phyloP scores from a whole-genome alignment of 2,888 invertebrate genomes.

The Congeria kusceri region DNA sequence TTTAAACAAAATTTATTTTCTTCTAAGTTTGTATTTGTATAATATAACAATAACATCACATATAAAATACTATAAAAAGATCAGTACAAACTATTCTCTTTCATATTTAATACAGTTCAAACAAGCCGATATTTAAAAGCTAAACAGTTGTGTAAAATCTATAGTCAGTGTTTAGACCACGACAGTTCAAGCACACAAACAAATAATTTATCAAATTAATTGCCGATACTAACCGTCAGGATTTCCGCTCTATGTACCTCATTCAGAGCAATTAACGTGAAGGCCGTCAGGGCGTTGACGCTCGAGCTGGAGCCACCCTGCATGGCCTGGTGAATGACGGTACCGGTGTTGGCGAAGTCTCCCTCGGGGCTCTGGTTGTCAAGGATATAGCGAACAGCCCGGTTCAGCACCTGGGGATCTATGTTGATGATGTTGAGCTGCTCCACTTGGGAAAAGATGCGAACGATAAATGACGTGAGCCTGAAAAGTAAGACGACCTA shows the following conservation, averaged over 20 bases:
- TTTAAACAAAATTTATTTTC: too few species aligned
- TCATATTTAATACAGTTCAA: too few species aligned
- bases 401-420: conserved; percentile 88
- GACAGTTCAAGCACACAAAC: too few species aligned
- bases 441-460: conserved; percentile 91
- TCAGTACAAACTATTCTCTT: too few species aligned
- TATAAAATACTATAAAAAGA: too few species aligned
- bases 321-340: conserved; percentile 89
- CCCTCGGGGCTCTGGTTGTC: conserved; percentile 90
- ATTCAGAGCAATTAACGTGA: conserved; percentile 91
- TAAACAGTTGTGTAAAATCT: too few species aligned
- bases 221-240: conserved; percentile 20
- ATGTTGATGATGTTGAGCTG: conserved; percentile 89
- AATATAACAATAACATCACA: too few species aligned
- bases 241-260: conserved; percentile 85
- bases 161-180: too few species aligned
- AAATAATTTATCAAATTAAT: too few species aligned
- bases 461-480: conserved; percentile 94
- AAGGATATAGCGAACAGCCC: conserved; percentile 91
- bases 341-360: conserved; percentile 90
- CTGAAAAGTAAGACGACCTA: conserved; percentile 84
- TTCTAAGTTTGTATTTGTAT: too few species aligned
- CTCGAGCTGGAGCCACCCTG: conserved; percentile 91
- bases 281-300: conserved; percentile 92
- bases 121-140: too few species aligned